Base-by-base conservation (phyloP, 2,797 vertebrate genomes). In the Antrozous pallidus region DNA sequence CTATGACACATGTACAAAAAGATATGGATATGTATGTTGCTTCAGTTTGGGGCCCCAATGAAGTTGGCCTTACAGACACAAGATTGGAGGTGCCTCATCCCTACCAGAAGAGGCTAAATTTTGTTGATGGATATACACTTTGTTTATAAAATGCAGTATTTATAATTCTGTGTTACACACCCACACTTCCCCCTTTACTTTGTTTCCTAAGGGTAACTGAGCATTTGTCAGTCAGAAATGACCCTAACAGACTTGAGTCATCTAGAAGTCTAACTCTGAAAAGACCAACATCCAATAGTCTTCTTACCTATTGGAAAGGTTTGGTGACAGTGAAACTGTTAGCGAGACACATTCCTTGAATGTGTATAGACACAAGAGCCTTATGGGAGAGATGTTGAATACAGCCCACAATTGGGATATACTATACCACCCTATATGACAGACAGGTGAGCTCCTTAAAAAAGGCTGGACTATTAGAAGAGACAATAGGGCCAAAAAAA, bases 1-100 rank as follows among this genome's bases (percentile, higher is more conserved):
- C 70, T 92, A 65, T 1, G 28, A 79, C 83, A 93, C 67, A 83
- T 86, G 3, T 51, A 31, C 58, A 83, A 95, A 94, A 85, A 87
- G 54, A 81, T 67, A 45, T 0, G 13, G 70, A 61, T 77, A 77
- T 69, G 70, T 54, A 28, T 67, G 80, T 28, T 85, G 70, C 58
- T 88, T 85, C n/a, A 9, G 9, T 69, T 82, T 82, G 26, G 45
- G 33, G 58, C 26, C 73, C 75, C 63, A 63, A 26, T 71, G 61
- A 93, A 84, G 63, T 54, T 77, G 12, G 16, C 31, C 86, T 79
- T 38, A 54, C 9, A 83, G 71, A 88, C 5, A 22, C 26, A 58
- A 91, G 42, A 70, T 33, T 38, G 45, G 42, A 82, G 33, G 26
- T 70, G 49, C 10, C 24, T 69, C 14, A 56, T 10, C 20, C 47